A percentile compares a stretch with the other conserved stretches of the same genome.
Evolutionary conservation across 2,797 vertebrate species (phyloP).

Genomic region (Siniperca obscura): DNA sequence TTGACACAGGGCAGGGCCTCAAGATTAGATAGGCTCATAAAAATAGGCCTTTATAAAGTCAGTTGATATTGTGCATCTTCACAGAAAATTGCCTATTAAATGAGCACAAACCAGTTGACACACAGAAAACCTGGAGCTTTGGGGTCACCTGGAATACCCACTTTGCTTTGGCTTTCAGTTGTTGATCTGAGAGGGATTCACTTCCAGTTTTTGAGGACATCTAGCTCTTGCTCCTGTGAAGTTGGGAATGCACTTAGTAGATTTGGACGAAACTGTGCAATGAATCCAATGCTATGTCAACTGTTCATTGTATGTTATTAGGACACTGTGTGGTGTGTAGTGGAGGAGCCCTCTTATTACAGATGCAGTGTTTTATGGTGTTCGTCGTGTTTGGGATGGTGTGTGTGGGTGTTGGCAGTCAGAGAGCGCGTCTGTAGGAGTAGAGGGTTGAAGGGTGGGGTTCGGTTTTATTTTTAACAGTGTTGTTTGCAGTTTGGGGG

Average conservation of each 20-base stretch:
- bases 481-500: not conserved
- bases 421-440: not conserved
- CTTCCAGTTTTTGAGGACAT: not conserved
- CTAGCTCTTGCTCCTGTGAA: not conserved
- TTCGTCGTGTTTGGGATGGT: too few relatives aligned
- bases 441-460: not conserved
- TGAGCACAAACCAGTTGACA: not conserved
- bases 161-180: not conserved
- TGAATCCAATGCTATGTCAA: not conserved
- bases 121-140: too few relatives aligned
- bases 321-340: not conserved
- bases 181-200: not conserved
- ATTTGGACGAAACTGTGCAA: not conserved
- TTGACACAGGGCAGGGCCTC: not conserved
- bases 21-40: not conserved
- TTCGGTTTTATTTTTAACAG: not conserved
- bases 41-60: too few relatives aligned
- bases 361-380: not conserved
- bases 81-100: not conserved
- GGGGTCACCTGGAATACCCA: not conserved
- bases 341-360: not conserved
- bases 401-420: not conserved
- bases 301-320: not conserved
- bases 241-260: not conserved
- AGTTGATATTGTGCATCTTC: not conserved